phyloP scores from a whole-genome alignment of 2,113 vertebrate species.

The Stigmatopora argus region DNA sequence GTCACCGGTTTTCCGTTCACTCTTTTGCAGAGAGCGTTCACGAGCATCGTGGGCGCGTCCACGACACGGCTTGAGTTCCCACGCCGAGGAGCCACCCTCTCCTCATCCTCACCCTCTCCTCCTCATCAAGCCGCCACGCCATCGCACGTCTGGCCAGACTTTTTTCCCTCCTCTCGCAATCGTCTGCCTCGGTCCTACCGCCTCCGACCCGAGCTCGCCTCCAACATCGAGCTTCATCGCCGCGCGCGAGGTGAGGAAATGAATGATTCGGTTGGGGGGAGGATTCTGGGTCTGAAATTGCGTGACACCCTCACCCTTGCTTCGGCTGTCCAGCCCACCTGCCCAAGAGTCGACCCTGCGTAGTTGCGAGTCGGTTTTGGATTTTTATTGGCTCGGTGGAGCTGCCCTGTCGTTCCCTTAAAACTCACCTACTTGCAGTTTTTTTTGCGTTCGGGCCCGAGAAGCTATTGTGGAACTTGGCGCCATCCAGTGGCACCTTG shows the following conservation, averaged over 20 bases:
- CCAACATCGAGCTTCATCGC: neutral
- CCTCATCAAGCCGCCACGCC: neutral
- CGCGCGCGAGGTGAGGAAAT: neutral
- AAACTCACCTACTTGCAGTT: constrained; percentile 24
- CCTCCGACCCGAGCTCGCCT: neutral
- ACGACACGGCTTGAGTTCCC: constrained; percentile 19
- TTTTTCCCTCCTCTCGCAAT: neutral
- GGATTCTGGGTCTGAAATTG: neutral
- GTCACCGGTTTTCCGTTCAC: constrained; percentile 44
- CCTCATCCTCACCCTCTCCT: neutral
- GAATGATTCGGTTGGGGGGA: neutral
- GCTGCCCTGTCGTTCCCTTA: neutral
- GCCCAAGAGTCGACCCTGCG: too few relatives aligned
- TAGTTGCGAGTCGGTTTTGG: too few relatives aligned
- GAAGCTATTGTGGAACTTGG: neutral
- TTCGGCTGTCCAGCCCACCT: neutral
- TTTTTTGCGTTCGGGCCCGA: constrained; percentile 25
- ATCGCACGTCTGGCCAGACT: neutral
- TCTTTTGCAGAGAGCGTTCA: constrained; percentile 32
- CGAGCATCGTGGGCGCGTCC: constrained; percentile 12
- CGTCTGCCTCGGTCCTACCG: neutral
- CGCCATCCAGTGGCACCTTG: neutral
- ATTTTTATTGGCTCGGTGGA: constrained; percentile 27
- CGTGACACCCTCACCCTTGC: neutral
- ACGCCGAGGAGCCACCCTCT: neutral